phyloP scores from a whole-genome alignment of 2,113 vertebrate species.

The Ammodytes dubius region DNA sequence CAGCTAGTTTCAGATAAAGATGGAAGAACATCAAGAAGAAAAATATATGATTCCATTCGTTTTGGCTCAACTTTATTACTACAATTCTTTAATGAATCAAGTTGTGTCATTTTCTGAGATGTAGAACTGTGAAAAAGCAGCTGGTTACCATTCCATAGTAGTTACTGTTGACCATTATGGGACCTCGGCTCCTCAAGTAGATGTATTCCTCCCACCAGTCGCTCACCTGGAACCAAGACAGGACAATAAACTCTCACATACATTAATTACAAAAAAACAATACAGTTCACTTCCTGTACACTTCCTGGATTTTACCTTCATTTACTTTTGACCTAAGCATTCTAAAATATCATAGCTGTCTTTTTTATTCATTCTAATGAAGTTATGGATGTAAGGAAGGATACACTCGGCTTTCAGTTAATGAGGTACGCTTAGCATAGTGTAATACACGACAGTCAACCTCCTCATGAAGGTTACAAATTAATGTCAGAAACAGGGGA shows the following conservation, averaged over 20 bases:
- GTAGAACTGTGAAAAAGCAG: neutral
- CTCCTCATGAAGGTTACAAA: too few relatives aligned
- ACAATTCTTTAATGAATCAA: too few relatives aligned
- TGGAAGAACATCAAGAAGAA: fast-evolving
- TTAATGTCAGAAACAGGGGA: too few relatives aligned
- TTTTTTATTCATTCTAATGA: too few relatives aligned
- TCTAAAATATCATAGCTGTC: neutral
- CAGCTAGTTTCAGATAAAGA: neutral
- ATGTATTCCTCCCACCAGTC: slow-evolving; percentile 96
- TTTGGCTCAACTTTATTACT: neutral
- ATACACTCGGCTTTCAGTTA: too few relatives aligned
- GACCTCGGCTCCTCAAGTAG: slow-evolving; percentile 87
- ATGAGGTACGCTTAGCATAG: too few relatives aligned
- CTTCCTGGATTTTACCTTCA: neutral
- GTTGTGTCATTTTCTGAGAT: neutral
- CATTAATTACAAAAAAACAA: neutral
- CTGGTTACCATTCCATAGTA: slow-evolving; percentile 91
- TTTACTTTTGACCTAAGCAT: too few relatives aligned
- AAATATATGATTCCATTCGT: neutral
- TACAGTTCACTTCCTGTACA: neutral
- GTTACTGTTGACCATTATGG: slow-evolving; percentile 93
- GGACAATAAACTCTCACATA: neutral
- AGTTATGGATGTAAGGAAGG: too few relatives aligned
- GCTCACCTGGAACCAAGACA: slow-evolving; percentile 85
- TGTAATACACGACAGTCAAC: too few relatives aligned